Base-by-base conservation (phyloP, 2,113 vertebrate genomes). In the Lepus europaeus region DNA sequence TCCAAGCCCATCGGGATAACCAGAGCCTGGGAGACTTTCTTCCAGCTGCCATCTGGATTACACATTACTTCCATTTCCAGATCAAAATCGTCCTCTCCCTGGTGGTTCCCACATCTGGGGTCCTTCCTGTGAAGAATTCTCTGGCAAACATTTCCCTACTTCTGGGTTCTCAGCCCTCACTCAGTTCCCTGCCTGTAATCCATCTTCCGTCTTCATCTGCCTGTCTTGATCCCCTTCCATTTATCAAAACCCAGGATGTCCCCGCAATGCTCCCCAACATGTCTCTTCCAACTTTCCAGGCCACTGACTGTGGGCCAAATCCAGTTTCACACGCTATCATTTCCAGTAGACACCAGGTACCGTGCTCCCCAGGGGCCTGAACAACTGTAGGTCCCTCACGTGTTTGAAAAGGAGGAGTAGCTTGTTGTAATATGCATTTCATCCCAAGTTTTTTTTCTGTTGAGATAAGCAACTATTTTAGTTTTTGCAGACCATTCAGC, bases 401-500 rank as follows among this genome's bases (percentile, higher is more conserved):
- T 39, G 11, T 33, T 89, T 69, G n/a, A 36, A 74, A 89, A 39
- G 29, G 33, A 63, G 9, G 31, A 22, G 20, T 20, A 56, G 33
- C 56, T 85, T 29, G 36, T 80, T 64, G 14, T 69, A 59, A 56
- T 27, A 83, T 27, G 68, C 33, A 74, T 49, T 82, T 87, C 14
- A 12, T 13, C 63, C 53, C 63, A 73, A 83, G 59, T 49, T 87
- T 77, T 78, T 78, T 27, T 66, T 73, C 72, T 61, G 33, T 59
- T 19, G 73, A 53, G 33, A 73, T 68, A 80, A 39, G 17, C 9
- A 31, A 74, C 73, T 66, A 56, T 85, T 79, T 85, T 89, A 51
- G 74, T n/a, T 89, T 84, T 80, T 72, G 17, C 49, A 95, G 70
- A 66, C 74, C 73, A 68, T 79, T 69, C 14, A 19, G 63, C 29